Base-by-base conservation (phyloP, 2,797 vertebrate genomes). In the Orestias chungarensis region DNA sequence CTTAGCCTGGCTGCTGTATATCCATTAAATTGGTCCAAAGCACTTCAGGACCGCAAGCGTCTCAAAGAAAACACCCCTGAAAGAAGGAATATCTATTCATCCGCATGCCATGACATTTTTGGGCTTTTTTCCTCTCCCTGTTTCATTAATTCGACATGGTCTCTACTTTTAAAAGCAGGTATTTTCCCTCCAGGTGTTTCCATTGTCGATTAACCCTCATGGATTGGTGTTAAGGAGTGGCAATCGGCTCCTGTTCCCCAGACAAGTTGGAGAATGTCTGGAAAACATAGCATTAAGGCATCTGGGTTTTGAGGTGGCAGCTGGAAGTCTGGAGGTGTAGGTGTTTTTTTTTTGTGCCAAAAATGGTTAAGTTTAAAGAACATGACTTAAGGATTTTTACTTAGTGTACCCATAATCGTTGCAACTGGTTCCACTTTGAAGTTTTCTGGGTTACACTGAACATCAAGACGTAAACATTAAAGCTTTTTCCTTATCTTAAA, bases 21-120 rank as follows among this genome's bases (percentile, higher is more conserved):
- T 82, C 82, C 83, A 83, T 88, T 83, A 85, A 87, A 88, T 81
- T 84, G 91, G 87, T 90, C 88, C 87, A 93, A 85, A 88, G 81
- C 90, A 91, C 88, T 92, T 90, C 83, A 81, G 91, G 86, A 93
- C 90, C 93, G 64, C 93, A 93, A 90, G 86, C 92, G 91, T 88
- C 91, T 92, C 89, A 88, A 93, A 93, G 94, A 94, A 95, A 91
- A 93, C 94, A 95, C 57, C 66, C 20, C 33, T n/a, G 59, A 77
- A 88, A 87, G 73, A 90, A 87, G 83, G 85, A 70, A 87, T 73
- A 83, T 77, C 81, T 82, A 85, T 92, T 92, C 89, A 87, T 88
- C 80, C 78, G 64, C 68, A 79, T 65, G 66, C 73, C 27, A 4
- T 62, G 71, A 46, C 87, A 76, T 89, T 90, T 89, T 82, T 88